Evolutionary conservation across 2,113 vertebrate species (phyloP).

Genomic region (Marmota monax): DNA sequence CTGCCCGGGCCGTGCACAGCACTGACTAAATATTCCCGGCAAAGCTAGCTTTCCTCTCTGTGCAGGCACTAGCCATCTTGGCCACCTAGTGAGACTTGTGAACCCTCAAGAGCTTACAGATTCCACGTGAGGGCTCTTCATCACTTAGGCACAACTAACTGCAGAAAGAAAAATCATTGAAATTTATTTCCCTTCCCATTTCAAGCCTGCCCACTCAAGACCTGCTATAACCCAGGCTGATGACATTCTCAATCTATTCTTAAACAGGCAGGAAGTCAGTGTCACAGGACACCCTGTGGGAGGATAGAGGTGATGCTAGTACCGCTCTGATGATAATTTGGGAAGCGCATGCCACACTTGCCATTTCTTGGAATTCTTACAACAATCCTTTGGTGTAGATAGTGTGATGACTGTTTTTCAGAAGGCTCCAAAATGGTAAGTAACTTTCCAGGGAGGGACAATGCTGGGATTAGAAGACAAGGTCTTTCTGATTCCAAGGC

Average conservation of each 20-base stretch:
- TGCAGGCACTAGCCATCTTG: slow-evolving; percentile 63
- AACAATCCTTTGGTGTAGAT: not conserved
- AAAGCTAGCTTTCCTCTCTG: slow-evolving; percentile 71
- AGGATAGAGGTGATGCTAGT: not conserved
- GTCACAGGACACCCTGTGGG: not conserved
- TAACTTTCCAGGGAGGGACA: not conserved
- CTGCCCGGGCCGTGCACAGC: not conserved
- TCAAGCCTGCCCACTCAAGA: not conserved
- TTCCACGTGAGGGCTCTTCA: slow-evolving; percentile 69
- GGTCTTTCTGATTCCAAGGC: not conserved
- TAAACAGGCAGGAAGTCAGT: not conserved
- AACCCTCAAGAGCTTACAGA: slow-evolving; percentile 77
- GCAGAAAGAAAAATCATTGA: not conserved
- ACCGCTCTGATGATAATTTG: not conserved
- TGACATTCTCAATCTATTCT: not conserved
- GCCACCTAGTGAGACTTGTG: slow-evolving; percentile 65
- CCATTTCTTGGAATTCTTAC: not conserved
- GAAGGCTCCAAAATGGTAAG: not conserved
- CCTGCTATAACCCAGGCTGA: not conserved
- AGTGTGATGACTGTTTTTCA: not conserved
- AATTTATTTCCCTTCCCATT: not conserved
- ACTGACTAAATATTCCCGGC: slow-evolving; percentile 52
- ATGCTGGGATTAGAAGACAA: not conserved
- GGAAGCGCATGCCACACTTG: not conserved
- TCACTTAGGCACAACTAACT: slow-evolving; percentile 72